phyloP scores from a whole-genome alignment of 2,888 invertebrate species.

The Lochmaea capreae region DNA sequence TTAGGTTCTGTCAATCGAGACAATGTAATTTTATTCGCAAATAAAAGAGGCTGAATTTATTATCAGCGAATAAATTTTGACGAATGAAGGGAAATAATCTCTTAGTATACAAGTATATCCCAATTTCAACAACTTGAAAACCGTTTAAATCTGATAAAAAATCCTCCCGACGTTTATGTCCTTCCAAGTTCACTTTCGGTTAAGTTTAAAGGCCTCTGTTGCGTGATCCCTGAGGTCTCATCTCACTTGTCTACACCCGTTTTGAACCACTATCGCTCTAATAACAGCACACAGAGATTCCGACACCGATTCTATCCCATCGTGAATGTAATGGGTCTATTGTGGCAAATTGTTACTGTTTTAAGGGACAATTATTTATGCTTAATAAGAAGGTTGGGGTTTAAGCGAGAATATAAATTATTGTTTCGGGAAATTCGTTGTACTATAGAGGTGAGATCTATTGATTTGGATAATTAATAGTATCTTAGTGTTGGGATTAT shows the following conservation, averaged over 20 bases:
- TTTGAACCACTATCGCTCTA: conserved; percentile 18
- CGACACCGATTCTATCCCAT: neutral
- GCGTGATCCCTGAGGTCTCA: conserved; percentile 24
- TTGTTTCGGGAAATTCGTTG: neutral
- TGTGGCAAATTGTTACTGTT: conserved; percentile 1
- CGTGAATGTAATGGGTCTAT: neutral
- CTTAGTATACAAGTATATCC: neutral
- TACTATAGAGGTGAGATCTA: too few species aligned
- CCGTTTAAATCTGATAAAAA: neutral
- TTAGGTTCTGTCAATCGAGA: too few species aligned
- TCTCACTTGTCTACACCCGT: conserved; percentile 23
- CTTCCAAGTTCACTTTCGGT: conserved; percentile 12
- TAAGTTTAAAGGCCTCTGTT: conserved; percentile 9
- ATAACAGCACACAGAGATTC: conserved; percentile 24
- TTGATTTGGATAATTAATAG: too few species aligned
- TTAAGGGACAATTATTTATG: neutral
- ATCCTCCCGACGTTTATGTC: neutral
- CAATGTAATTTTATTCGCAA: too few species aligned
- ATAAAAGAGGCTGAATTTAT: too few species aligned
- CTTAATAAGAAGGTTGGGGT: neutral
- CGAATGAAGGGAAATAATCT: too few species aligned
- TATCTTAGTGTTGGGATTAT: too few species aligned
- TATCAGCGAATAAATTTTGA: too few species aligned
- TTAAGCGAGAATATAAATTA: neutral
- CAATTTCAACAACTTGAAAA: neutral